phyloP scores from a whole-genome alignment of 2,888 invertebrate species.

The Dryobota labecula region DNA sequence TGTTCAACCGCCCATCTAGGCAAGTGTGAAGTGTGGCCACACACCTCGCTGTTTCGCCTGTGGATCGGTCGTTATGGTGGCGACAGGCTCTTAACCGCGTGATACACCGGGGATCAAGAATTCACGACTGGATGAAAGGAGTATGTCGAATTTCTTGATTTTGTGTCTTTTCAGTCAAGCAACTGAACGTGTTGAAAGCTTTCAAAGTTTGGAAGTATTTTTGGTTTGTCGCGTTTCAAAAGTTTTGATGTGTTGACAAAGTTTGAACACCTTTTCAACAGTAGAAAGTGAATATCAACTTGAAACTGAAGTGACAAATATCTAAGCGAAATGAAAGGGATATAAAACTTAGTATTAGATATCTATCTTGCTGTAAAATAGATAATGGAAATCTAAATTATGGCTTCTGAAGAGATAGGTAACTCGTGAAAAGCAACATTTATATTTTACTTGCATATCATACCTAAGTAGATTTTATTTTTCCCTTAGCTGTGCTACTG shows the following conservation, averaged over 20 bases:
- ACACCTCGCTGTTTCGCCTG: slow-evolving; percentile 65
- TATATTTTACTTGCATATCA: slow-evolving; percentile 13
- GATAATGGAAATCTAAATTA: background rate
- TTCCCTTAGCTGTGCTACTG: background rate
- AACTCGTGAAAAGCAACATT: slow-evolving; percentile 22
- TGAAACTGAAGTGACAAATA: background rate
- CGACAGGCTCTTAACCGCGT: slow-evolving; percentile 10
- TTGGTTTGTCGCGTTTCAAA: slow-evolving; percentile 6
- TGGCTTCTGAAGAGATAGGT: background rate
- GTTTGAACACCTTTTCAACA: slow-evolving; percentile 25
- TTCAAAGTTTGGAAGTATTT: slow-evolving; percentile 39
- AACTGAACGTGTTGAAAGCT: slow-evolving; percentile 8
- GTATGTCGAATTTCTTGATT: slow-evolving; percentile 23
- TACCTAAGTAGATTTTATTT: background rate
- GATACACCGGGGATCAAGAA: slow-evolving; percentile 22
- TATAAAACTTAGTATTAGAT: background rate
- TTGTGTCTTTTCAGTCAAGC: slow-evolving; percentile 18
- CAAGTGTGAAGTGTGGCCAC: slow-evolving; percentile 74
- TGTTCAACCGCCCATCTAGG: slow-evolving; percentile 67
- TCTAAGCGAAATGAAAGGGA: background rate
- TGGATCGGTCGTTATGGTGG: slow-evolving; percentile 26
- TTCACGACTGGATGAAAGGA: slow-evolving; percentile 10
- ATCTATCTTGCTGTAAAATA: background rate
- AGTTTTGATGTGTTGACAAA: slow-evolving; percentile 21
- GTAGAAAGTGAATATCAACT: background rate